These are phyloP conservation scores for Orthosia gracilis DNA, from an alignment of 2,888 invertebrate genomes.

Conservation along the genomic window DNA sequence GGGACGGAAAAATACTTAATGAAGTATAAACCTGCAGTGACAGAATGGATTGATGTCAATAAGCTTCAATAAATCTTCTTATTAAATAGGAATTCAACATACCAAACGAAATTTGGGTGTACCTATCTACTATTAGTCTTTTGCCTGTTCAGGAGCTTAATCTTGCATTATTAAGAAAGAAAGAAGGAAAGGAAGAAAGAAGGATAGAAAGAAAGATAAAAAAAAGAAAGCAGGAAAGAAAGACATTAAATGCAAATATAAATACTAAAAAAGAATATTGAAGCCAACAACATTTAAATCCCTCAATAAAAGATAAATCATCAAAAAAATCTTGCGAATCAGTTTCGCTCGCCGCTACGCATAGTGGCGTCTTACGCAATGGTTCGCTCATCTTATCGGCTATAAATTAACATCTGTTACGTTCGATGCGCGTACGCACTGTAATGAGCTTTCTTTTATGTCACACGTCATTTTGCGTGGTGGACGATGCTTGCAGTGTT, in stretches of 20 bases:
- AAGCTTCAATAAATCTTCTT: no score
- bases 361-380: slow-evolving; percentile 55
- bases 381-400: slow-evolving; percentile 55
- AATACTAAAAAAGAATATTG: not conserved
- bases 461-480: slow-evolving; percentile 28
- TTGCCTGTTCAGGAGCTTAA: no score
- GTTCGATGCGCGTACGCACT: slow-evolving; percentile 38
- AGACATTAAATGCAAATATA: not conserved
- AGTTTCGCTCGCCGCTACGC: slow-evolving; percentile 40
- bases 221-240: no score
- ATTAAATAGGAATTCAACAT: no score
- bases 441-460: slow-evolving; percentile 61
- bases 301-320: slow-evolving; percentile 3
- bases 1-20: no score
- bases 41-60: no score
- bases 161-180: no score
- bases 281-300: not conserved
- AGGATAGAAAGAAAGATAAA: no score
- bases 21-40: no score
- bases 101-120: no score
- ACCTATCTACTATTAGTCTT: no score
- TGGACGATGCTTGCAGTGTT: slow-evolving; percentile 31
- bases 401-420: slow-evolving; percentile 65
- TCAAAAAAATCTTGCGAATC: slow-evolving; percentile 37
- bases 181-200: no score